Conservation (phyloP, 1,140 invertebrate genomes). For the Drusus annulatus region DNA sequence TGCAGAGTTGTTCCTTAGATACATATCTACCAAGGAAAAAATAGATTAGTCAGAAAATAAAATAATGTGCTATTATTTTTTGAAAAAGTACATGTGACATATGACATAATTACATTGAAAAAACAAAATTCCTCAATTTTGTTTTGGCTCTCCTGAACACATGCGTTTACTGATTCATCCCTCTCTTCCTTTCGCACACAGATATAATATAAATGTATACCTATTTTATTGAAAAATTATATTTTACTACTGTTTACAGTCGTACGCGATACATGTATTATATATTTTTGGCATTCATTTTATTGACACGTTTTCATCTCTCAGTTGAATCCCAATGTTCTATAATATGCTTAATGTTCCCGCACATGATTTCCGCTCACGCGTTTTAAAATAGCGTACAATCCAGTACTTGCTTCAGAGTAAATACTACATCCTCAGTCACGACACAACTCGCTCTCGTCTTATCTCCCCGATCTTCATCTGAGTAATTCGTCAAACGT, state of each 20-base stretch:
- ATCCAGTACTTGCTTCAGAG: neutral
- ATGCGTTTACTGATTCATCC: too few relatives aligned
- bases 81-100: too few relatives aligned
- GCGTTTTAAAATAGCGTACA: constrained; percentile 5
- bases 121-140: too few relatives aligned
- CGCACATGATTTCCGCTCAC: constrained; percentile 16
- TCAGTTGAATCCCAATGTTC: neutral
- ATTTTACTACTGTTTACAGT: neutral
- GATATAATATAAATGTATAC: too few relatives aligned
- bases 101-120: too few relatives aligned
- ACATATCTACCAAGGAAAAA: too few relatives aligned
- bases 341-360: neutral
- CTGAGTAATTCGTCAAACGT: neutral
- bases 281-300: neutral
- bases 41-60: too few relatives aligned
- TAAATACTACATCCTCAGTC: constrained; percentile 16
- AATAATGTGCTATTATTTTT: too few relatives aligned
- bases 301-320: neutral
- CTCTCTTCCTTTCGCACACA: too few relatives aligned
- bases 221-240: too few relatives aligned
- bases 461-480: constrained; percentile 11
- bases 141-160: too few relatives aligned
- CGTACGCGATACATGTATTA: neutral
- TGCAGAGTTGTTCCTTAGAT: too few relatives aligned
- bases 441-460: constrained; percentile 28